Percentiles rank a stretch among this genome's conserved stretches.
phyloP scores from a whole-genome alignment of 64 coral and sea anemone genomes.

The Montipora efflorescens region DNA sequence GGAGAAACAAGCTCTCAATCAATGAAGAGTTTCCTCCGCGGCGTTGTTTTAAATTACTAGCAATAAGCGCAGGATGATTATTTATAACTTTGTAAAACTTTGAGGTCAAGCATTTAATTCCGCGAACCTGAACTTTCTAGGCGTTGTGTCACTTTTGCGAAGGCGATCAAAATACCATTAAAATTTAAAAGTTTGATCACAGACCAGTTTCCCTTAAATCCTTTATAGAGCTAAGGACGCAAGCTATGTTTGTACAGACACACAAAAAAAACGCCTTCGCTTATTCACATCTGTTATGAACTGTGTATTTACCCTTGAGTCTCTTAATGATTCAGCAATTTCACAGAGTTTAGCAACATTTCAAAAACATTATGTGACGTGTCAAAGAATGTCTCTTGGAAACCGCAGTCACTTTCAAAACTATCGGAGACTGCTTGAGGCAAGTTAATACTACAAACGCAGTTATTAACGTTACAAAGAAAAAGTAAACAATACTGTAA shows the following conservation, averaged over 20 bases:
- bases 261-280: not conserved
- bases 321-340: too few species aligned
- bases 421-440: too few species aligned
- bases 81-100: too few species aligned
- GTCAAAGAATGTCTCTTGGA: not conserved
- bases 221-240: not conserved
- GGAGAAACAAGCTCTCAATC: not conserved
- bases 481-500: not conserved
- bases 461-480: not conserved
- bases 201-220: not conserved
- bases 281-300: not conserved
- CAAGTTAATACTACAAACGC: too few species aligned
- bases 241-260: not conserved
- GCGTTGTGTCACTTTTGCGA: not conserved
- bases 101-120: not conserved
- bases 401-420: not conserved
- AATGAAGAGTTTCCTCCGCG: not conserved
- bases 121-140: not conserved
- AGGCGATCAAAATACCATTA: not conserved
- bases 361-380: too few species aligned
- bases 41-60: not conserved
- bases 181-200: not conserved
- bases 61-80: not conserved
- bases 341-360: too few species aligned
- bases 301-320: too few species aligned